These are phyloP conservation scores for Prionailurus bengalensis DNA, from an alignment of 2,113 vertebrate genomes.

Conservation along the genomic window DNA sequence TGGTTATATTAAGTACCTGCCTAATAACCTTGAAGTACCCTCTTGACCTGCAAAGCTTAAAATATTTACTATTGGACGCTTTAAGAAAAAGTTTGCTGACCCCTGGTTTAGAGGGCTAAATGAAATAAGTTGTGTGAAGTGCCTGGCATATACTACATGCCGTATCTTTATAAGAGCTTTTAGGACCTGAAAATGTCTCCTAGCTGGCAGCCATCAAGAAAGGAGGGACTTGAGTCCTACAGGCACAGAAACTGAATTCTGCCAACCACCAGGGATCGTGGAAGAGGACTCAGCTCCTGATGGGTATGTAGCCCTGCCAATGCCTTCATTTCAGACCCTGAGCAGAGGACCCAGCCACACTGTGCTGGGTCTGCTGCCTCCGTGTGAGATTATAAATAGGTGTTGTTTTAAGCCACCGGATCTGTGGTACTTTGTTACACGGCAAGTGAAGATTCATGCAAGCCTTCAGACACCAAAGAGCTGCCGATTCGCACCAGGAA, in stretches of 20 bases:
- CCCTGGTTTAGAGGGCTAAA: neutral
- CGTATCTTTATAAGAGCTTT: neutral
- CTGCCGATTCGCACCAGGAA: neutral
- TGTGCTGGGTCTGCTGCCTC: neutral
- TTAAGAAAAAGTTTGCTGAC: conserved; percentile 25
- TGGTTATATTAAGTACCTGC: neutral
- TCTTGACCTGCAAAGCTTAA: neutral
- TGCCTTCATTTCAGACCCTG: neutral
- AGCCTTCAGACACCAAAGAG: neutral
- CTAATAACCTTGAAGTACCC: neutral
- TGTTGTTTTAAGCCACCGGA: neutral
- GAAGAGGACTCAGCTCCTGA: neutral
- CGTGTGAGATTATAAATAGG: neutral
- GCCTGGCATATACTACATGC: neutral
- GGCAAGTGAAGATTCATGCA: neutral
- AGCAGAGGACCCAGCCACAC: neutral
- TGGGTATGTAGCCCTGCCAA: rapidly evolving
- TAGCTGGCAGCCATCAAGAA: neutral
- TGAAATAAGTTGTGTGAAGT: neutral
- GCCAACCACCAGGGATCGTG: neutral
- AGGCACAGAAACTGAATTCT: neutral
- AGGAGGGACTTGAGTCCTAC: neutral
- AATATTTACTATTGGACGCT: neutral
- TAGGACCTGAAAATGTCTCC: neutral
- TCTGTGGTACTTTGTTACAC: neutral